phyloP scores from a whole-genome alignment of 2,113 vertebrate genomes.

The Etheostoma spectabile region DNA sequence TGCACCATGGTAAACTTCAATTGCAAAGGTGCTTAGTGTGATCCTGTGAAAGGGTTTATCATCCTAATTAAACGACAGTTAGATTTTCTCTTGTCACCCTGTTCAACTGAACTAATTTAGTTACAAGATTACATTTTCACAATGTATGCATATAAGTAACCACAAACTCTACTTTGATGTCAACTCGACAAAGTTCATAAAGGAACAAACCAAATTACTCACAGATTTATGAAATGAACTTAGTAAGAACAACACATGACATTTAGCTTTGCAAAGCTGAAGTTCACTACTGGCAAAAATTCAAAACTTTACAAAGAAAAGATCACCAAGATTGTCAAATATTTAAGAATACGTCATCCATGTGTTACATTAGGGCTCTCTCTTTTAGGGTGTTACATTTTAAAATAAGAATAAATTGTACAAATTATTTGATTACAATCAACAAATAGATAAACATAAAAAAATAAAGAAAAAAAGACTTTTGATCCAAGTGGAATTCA shows the following conservation, averaged over 20 bases:
- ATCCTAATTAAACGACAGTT: constrained; percentile 51
- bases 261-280: constrained; percentile 4
- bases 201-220: not conserved
- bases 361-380: not conserved
- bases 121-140: constrained; percentile 33
- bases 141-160: not conserved
- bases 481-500: constrained; percentile 34
- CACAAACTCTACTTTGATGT: not conserved
- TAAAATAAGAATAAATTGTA: not conserved
- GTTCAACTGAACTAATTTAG: constrained; percentile 31
- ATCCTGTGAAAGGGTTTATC: constrained; percentile 17
- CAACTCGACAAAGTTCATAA: constrained; percentile 2
- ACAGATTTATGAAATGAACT: not conserved
- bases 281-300: not conserved
- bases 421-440: not conserved
- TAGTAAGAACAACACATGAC: not conserved
- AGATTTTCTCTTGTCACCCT: constrained; percentile 23
- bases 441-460: not conserved
- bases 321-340: not conserved
- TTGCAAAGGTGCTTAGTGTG: constrained; percentile 22
- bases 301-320: constrained; percentile 5
- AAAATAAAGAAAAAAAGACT: not conserved
- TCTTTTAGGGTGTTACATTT: not conserved
- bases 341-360: not conserved
- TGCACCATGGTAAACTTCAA: constrained; percentile 40